Conservation (phyloP, 2,888 invertebrate genomes). For the Caenorhabditis sinica region DNA sequence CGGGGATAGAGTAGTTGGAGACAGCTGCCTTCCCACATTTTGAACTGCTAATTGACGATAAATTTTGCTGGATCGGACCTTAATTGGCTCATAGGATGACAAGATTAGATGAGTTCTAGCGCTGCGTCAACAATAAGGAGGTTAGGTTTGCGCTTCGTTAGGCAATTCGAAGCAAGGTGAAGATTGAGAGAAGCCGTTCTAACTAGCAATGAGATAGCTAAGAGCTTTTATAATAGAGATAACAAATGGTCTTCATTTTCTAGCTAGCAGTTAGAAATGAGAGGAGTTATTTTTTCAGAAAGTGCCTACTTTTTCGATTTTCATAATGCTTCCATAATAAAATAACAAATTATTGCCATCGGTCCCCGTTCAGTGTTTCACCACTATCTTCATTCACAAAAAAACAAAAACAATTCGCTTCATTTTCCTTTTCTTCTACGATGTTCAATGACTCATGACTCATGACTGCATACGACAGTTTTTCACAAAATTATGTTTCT, state of each 20-base stretch:
- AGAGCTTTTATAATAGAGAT: too few species aligned
- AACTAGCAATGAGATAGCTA: too few species aligned
- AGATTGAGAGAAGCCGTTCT: too few species aligned
- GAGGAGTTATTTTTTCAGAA: too few species aligned
- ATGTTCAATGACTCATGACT: not conserved
- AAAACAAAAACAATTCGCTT: not conserved
- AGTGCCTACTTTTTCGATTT: too few species aligned
- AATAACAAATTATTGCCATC: too few species aligned
- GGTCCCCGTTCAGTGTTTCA: too few species aligned
- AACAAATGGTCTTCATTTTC: too few species aligned
- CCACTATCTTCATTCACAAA: too few species aligned
- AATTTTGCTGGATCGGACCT: not conserved
- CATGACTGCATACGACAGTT: not conserved
- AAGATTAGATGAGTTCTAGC: not conserved
- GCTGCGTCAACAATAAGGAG: constrained; percentile 31
- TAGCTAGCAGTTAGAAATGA: too few species aligned
- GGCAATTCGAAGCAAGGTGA: too few species aligned
- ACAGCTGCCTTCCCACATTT: not conserved
- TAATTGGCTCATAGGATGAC: constrained; percentile 43
- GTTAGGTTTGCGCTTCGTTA: constrained; percentile 10
- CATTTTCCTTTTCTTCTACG: not conserved
- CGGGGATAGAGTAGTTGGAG: not conserved
- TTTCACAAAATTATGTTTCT: not conserved
- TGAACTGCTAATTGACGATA: constrained; percentile 10
- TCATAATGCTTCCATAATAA: too few species aligned